phyloP scores from a whole-genome alignment of 2,797 vertebrate genomes.

The Cryptoblepharus egeriae region DNA sequence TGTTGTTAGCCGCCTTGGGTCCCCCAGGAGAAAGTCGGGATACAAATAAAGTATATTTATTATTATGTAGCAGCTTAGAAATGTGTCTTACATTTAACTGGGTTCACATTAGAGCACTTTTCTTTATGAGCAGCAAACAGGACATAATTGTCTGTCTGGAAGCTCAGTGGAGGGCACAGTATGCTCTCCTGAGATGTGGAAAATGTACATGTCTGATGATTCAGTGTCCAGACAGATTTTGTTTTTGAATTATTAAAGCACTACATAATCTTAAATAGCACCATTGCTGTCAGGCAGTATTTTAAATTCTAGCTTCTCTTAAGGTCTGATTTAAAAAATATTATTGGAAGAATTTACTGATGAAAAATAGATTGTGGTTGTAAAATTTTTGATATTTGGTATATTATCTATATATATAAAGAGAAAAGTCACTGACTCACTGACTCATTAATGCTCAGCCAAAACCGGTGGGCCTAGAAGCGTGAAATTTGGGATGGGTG shows the following conservation, averaged over 20 bases:
- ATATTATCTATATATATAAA: too few species aligned
- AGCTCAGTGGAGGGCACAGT: conserved; percentile 66
- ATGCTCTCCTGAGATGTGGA: conserved; percentile 75
- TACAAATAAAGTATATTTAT: too few species aligned
- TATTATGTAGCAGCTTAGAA: conserved; percentile 52
- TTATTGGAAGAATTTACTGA: conserved; percentile 22
- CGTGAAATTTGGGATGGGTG: too few species aligned
- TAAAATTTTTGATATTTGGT: neutral
- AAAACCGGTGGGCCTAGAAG: too few species aligned
- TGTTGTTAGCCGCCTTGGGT: too few species aligned
- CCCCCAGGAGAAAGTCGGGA: too few species aligned
- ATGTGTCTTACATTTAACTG: conserved; percentile 64
- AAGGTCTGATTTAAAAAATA: neutral
- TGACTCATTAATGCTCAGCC: too few species aligned
- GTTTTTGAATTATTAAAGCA: conserved; percentile 77
- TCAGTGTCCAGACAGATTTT: conserved; percentile 78
- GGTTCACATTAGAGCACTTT: conserved; percentile 73
- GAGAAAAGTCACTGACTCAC: too few species aligned
- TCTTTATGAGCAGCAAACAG: conserved; percentile 72
- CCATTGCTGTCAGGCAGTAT: conserved; percentile 68
- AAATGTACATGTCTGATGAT: conserved; percentile 78
- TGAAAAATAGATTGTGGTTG: neutral
- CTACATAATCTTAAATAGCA: conserved; percentile 77
- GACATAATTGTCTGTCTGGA: conserved; percentile 74
- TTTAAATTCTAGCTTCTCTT: conserved; percentile 58